Evolutionary conservation across 2,797 vertebrate species (phyloP).

Genomic region (Thunnus albacares): DNA sequence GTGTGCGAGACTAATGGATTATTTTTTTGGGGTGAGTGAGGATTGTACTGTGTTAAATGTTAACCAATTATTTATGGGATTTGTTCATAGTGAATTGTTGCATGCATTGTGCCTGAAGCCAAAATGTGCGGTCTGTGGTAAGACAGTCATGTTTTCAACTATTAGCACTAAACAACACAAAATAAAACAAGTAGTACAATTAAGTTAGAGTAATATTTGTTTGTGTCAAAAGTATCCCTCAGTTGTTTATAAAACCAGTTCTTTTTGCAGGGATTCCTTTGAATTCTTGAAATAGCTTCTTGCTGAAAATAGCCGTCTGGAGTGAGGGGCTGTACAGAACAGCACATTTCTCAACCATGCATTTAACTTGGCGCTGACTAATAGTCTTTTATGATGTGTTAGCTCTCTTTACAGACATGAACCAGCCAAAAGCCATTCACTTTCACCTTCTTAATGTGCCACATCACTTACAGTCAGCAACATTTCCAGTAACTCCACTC

Average conservation of each 20-base stretch:
- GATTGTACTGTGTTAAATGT: slow-evolving; percentile 26
- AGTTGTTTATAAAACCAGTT: slow-evolving; percentile 9
- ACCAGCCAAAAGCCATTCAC: slow-evolving; percentile 49
- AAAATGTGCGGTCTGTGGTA: slow-evolving; percentile 24
- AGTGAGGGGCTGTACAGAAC: slow-evolving; percentile 18
- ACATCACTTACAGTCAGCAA: slow-evolving; percentile 24
- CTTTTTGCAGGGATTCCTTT: slow-evolving; percentile 19
- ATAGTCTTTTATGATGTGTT: slow-evolving; percentile 64
- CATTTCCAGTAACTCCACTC: slow-evolving; percentile 36
- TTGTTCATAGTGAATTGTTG: slow-evolving; percentile 40
- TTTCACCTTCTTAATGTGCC: slow-evolving; percentile 42
- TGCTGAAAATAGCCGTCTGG: slow-evolving; percentile 31
- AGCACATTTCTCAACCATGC: slow-evolving; percentile 43
- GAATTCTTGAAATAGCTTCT: slow-evolving; percentile 59
- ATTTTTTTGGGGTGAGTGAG: not conserved
- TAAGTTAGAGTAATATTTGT: not conserved
- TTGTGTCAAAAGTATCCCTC: not conserved
- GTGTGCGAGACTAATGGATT: not conserved
- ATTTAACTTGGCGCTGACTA: slow-evolving; percentile 34
- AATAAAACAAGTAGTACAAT: not conserved
- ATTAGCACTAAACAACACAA: slow-evolving; percentile 2
- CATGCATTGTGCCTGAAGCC: not conserved
- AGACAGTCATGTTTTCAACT: not conserved
- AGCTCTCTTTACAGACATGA: slow-evolving; percentile 46
- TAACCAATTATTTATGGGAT: slow-evolving; percentile 23